phyloP scores from a whole-genome alignment of 1,140 invertebrate species.

The Monochamus saltuarius region DNA sequence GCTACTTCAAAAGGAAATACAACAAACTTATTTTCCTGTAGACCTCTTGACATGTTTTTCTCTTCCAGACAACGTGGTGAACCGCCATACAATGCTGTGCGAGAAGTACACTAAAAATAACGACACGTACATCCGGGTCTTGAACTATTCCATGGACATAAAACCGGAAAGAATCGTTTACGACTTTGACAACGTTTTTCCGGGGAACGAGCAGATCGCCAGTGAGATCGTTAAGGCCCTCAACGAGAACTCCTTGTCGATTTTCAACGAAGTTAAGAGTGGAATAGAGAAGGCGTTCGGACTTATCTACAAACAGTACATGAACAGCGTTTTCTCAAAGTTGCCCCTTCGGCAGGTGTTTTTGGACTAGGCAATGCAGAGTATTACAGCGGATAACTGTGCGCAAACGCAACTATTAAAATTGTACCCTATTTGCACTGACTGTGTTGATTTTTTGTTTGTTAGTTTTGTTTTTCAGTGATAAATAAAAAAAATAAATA shows the following conservation, averaged over 20 bases:
- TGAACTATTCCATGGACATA: constrained; percentile 25
- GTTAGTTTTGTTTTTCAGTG: no score
- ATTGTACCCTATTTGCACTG: no score
- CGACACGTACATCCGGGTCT: constrained; percentile 22
- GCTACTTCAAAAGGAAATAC: no score
- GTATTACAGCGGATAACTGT: no score
- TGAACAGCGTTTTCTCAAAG: constrained; percentile 53
- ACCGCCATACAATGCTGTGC: constrained; percentile 32
- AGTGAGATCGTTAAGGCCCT: constrained; percentile 31
- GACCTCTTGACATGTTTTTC: no score
- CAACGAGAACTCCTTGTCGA: constrained; percentile 35
- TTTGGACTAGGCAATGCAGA: constrained; percentile 15
- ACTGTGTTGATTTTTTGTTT: no score
- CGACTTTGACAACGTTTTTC: constrained; percentile 35
- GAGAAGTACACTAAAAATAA: constrained; percentile 37
- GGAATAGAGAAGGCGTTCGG: constrained; percentile 46
- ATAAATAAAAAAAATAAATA: no score
- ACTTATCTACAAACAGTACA: constrained; percentile 48
- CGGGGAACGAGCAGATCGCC: constrained; percentile 32
- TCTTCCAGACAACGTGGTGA: constrained; percentile 17
- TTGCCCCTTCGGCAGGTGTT: constrained; percentile 54
- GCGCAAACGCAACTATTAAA: no score
- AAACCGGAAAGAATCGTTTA: constrained; percentile 21
- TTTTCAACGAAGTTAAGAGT: constrained; percentile 31
- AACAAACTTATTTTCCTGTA: no score